Conservation (phyloP, 2,113 vertebrate species). For the Pogona vitticeps region DNA sequence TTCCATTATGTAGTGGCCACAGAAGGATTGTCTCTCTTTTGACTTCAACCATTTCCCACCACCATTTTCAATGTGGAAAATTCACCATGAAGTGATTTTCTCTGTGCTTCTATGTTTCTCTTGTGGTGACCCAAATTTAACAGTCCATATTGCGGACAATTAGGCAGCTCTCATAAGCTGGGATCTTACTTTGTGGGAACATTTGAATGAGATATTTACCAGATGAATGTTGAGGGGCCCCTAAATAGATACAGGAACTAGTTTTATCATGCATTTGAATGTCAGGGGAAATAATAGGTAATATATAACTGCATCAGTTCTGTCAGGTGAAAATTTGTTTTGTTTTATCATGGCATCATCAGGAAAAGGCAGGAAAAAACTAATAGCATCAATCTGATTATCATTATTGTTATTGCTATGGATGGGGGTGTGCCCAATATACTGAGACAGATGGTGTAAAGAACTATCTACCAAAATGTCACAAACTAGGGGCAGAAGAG, state of each 20-base stretch:
- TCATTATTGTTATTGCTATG: neutral
- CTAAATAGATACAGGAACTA: slow-evolving; percentile 31
- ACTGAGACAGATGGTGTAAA: neutral
- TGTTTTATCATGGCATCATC: too few species aligned
- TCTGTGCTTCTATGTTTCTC: neutral
- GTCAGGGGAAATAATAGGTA: slow-evolving; percentile 51
- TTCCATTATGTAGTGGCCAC: slow-evolving; percentile 42
- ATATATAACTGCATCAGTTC: slow-evolving; percentile 34
- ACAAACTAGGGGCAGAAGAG: neutral
- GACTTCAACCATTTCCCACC: neutral
- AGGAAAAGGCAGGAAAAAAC: neutral
- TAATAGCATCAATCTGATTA: neutral
- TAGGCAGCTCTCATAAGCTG: neutral
- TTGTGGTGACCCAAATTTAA: neutral
- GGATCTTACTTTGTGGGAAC: neutral
- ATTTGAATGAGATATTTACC: neutral
- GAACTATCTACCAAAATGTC: neutral
- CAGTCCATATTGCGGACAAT: neutral
- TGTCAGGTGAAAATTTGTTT: neutral
- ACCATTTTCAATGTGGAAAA: slow-evolving; percentile 7
- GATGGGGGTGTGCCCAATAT: neutral
- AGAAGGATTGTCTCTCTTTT: slow-evolving; percentile 37
- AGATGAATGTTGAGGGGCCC: neutral
- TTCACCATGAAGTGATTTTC: neutral
- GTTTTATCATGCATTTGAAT: slow-evolving; percentile 59